These are phyloP conservation scores for Andrena bicolor DNA, from an alignment of 2,888 invertebrate species.

Conservation along the genomic window DNA sequence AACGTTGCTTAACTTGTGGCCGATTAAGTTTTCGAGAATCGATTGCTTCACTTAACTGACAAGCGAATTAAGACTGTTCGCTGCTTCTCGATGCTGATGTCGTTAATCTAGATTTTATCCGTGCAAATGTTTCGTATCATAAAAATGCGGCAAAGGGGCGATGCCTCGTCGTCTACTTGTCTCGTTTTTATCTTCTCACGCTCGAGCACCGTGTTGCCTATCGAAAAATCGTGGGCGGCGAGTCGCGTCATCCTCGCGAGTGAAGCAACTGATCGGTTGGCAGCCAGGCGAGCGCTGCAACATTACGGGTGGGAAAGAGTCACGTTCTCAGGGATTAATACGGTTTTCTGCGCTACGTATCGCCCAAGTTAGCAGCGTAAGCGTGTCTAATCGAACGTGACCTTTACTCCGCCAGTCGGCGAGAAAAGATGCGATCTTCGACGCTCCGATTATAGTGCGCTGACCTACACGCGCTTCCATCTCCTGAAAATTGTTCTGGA, in stretches of 20 bases:
- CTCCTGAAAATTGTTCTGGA: not conserved
- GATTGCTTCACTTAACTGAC: not conserved
- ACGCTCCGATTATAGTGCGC: conserved; percentile 56
- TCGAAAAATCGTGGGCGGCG: conserved; percentile 52
- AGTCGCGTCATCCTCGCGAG: conserved; percentile 47
- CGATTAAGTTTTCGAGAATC: not conserved
- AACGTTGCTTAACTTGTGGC: too few relatives aligned
- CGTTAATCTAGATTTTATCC: too few relatives aligned
- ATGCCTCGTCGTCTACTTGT: too few relatives aligned
- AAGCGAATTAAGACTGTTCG: not conserved
- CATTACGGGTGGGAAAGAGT: conserved; percentile 67
- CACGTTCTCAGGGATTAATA: conserved; percentile 71
- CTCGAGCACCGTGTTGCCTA: not conserved
- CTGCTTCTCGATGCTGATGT: too few relatives aligned
- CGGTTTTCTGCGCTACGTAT: conserved; percentile 54
- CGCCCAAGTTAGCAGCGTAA: conserved; percentile 44
- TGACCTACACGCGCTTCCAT: conserved; percentile 21
- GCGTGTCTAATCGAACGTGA: conserved; percentile 57
- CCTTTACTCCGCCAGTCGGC: conserved; percentile 52
- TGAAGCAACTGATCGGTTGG: conserved; percentile 51
- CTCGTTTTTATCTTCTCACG: conserved; percentile 4
- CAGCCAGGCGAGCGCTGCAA: conserved; percentile 26
- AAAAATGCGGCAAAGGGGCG: too few relatives aligned
- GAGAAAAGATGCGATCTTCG: conserved; percentile 58
- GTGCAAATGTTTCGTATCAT: too few relatives aligned